phyloP scores from a whole-genome alignment of 2,797 vertebrate species.

The Columba guinea region DNA sequence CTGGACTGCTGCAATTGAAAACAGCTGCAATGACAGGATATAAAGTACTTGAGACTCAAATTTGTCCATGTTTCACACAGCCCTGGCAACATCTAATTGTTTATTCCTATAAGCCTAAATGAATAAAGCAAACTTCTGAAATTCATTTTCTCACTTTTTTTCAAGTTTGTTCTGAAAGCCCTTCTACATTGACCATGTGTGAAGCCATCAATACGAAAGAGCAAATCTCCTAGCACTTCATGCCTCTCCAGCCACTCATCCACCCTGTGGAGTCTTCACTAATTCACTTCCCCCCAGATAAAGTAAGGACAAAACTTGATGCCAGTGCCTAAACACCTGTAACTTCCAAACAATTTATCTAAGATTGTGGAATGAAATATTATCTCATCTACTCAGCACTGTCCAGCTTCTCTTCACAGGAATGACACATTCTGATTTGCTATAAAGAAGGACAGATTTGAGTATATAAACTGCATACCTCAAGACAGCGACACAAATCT shows the following conservation, averaged over 20 bases:
- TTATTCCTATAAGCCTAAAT: constrained; percentile 2
- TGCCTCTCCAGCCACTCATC: rapidly evolving
- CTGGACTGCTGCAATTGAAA: background rate
- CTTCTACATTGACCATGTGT: background rate
- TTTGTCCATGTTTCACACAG: background rate
- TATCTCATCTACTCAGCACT: background rate
- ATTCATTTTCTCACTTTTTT: background rate
- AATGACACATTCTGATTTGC: background rate
- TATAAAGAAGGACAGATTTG: background rate
- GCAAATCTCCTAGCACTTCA: background rate
- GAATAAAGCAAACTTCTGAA: constrained; percentile 20
- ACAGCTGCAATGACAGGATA: background rate
- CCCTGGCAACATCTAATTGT: background rate
- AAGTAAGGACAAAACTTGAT: background rate
- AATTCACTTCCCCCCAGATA: background rate
- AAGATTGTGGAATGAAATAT: background rate
- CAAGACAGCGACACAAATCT: background rate
- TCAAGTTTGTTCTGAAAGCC: background rate
- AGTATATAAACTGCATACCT: background rate
- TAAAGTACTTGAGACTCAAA: background rate
- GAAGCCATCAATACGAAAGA: background rate
- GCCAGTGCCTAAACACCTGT: background rate
- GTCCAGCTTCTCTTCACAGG: background rate
- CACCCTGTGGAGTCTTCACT: background rate
- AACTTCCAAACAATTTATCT: background rate